Percentiles rank a stretch among this genome's conserved stretches.
Evolutionary conservation across 2,113 vertebrate species (phyloP).

Genomic region (Bostrychus sinensis): DNA sequence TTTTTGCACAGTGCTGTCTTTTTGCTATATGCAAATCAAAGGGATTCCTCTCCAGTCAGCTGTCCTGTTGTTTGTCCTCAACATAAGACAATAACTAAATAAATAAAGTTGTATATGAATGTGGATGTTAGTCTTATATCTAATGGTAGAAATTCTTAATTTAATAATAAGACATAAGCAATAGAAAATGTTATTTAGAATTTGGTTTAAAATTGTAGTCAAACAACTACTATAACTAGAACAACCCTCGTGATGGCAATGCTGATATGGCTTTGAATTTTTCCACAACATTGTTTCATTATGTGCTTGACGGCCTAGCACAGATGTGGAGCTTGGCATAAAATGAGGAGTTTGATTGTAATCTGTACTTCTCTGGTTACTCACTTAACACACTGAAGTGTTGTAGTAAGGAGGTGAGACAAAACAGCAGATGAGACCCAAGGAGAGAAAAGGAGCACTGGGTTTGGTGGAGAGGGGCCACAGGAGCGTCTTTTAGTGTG

Average conservation of each 20-base stretch:
- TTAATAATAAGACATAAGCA: too few species aligned
- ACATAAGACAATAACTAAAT: background rate
- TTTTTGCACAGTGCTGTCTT: background rate
- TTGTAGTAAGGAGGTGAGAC: conserved; percentile 37
- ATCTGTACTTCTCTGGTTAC: conserved; percentile 64
- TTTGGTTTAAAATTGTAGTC: background rate
- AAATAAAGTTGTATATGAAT: background rate
- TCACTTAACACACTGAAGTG: conserved; percentile 53
- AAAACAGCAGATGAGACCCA: conserved; percentile 7
- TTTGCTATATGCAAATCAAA: too few species aligned
- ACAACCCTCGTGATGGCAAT: conserved; percentile 24
- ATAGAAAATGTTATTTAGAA: background rate
- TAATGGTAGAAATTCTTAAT: too few species aligned
- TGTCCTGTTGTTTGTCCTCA: background rate
- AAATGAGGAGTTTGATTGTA: conserved; percentile 60
- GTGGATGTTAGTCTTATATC: too few species aligned
- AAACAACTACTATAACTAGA: background rate
- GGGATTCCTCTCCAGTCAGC: background rate
- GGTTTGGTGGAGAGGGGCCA: conserved; percentile 24
- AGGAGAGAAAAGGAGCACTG: conserved; percentile 1
- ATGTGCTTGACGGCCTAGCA: conserved; percentile 48
- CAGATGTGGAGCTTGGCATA: conserved; percentile 56
- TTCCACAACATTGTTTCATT: conserved; percentile 44
- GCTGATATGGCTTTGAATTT: conserved; percentile 26
- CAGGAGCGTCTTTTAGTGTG: conserved; percentile 48